Base-by-base conservation (phyloP, 2,113 vertebrate genomes). In the Ammodramus savannarum region DNA sequence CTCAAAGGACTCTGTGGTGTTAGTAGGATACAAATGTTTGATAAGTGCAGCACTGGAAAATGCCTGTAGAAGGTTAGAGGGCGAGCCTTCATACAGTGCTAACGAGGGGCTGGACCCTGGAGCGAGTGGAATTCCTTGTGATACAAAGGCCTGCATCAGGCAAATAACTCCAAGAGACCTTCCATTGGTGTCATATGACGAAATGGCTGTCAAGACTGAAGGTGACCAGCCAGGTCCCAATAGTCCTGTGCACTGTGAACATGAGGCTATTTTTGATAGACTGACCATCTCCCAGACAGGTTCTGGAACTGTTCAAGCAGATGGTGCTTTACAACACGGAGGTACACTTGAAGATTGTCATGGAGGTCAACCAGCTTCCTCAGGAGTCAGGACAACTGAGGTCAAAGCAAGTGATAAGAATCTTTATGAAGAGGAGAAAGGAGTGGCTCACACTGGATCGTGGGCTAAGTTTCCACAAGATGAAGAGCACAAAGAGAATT, bases 11-110 rank as follows among this genome's bases (percentile, higher is more conserved):
- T 99, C 99, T 52, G 99, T 99, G 73, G 97, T 99, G 94, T 97
- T 99, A 93, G 99, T 99, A 91, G 99, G 99, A 94, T 99, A 99
- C 97, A 99, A 99, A 96, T 99, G 99, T 97, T 98, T 99, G 95
- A 99, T 99, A 98, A 98, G 94, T 89, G 96, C 98, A 77, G 97
- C 97, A 91, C 76, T 97, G 88, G 98, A 98, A 93, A 97, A 98
- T 72, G 96, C 97, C 75, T 97, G 94, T 96, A 98, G 98, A 91
- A 97, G 96, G 94, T 98, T 98, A 90, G 99, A 98, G 97, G 98
- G 97, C n/a, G 98, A 97, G 84, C 91, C 96, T 97, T 97, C 98
- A 13, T 85, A 85, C 93, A 98, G 90, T 87, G 97, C 96, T 92
- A 98, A 98, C 0, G 98, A 98, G 90, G 98, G 98, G 97, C 96